Evolutionary conservation across 2,797 vertebrate species (phyloP), one percentile per base, ranked within the genome.

Genomic region (Manis javanica): DNA sequence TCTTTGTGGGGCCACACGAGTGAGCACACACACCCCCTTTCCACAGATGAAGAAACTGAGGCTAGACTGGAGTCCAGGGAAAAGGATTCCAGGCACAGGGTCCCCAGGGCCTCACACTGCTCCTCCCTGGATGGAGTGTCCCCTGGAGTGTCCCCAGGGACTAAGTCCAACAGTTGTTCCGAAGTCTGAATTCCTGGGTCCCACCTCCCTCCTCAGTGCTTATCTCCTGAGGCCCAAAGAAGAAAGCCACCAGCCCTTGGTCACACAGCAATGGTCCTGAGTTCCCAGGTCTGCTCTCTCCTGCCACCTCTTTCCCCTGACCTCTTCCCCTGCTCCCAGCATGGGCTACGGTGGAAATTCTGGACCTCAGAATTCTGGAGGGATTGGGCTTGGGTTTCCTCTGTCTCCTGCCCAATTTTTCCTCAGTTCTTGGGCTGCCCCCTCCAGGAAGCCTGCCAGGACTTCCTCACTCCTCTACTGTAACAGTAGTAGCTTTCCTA

Each of bases 81-180:
- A 14, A 55, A 66, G 31, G 75, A 19, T 29, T 61, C 24, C 8
- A 55, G 53, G 16, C 26, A 34, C 37, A 34, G 49, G n/a, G n/a
- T 14, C 18, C 72, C 39, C 13, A 16, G 37, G 68, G 74, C 16
- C 84, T 69, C 57, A 18, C 4, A 7, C 21, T 5, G 64, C 61
- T 68, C 82, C 91, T 95, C 85, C 92, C 77, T 26, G 53, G 42
- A 51, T 88, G 61, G 90, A 95, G 81, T 87, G 94, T 57, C 84
- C 82, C 84, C 71, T 79, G 68, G 83, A 92, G 85, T 89, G 77
- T 90, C 85, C 82, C 75, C 26, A 12, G 68, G 84, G 90, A 81
- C 51, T 55, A 51, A 34, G 85, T 92, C 94, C 83, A 84, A 87
- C 88, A 61, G 39, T n/a, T 37, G 39, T 71, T 85, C 57, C n/a